Percentiles rank a stretch among this genome's conserved stretches.
Evolutionary conservation across 2,113 vertebrate species (phyloP).

Genomic region (Miniopterus natalensis): DNA sequence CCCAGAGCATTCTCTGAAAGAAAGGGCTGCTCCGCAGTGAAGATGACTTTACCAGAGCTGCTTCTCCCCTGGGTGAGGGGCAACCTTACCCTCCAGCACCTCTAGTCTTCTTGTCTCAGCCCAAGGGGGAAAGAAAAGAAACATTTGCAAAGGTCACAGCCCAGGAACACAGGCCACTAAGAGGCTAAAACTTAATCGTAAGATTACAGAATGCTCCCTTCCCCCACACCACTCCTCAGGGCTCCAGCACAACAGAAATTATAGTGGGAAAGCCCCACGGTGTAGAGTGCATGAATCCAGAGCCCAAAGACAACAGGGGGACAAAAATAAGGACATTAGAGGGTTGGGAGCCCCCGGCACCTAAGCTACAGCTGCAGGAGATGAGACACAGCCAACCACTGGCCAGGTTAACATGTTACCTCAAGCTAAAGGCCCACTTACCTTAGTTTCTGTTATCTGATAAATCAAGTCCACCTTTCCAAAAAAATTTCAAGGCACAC

Average conservation of each 20-base stretch:
- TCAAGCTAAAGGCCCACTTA: accelerated
- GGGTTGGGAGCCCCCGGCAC: background rate
- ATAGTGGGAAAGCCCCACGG: background rate
- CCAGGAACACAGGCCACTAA: background rate
- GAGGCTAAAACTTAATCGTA: background rate
- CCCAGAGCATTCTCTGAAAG: background rate
- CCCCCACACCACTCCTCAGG: background rate
- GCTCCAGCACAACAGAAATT: background rate
- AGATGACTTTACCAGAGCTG: no score
- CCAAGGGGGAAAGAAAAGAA: background rate
- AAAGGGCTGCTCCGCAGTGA: background rate
- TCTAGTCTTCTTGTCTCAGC: background rate
- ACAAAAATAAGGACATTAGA: accelerated
- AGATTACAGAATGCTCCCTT: background rate
- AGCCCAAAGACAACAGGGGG: background rate
- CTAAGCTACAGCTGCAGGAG: accelerated
- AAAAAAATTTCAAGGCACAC: background rate
- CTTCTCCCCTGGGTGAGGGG: background rate
- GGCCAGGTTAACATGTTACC: accelerated
- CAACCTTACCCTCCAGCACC: background rate
- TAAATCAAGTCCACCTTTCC: background rate
- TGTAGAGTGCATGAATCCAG: accelerated
- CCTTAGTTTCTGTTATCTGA: no score
- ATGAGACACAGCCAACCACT: background rate
- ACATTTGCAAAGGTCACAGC: background rate